Evolutionary conservation across 2,113 vertebrate species (phyloP), one percentile per base, ranked within the genome.

Genomic region (Silurus glanis): DNA sequence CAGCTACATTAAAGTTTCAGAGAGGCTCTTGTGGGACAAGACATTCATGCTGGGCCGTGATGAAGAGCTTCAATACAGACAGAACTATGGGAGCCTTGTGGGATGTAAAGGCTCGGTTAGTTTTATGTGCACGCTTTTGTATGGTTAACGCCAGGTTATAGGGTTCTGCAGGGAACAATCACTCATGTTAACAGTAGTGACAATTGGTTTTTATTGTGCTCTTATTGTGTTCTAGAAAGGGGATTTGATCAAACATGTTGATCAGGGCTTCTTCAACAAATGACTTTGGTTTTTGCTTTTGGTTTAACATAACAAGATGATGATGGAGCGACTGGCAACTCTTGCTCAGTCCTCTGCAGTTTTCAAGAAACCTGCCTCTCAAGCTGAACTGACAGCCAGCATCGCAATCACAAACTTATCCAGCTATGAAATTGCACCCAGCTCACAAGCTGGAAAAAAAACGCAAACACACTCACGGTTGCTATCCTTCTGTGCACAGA

Each of bases 391-490:
- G 88, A 72, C 85, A 83, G 83, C 72, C 16, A 12, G 55, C 56
- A 37, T 83, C 61, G 72, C 83, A 85, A 89, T 89, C 88, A 89
- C 79, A 12, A 47, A 84, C 86, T 83, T 84, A 87, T 23, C 83
- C 88, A 83, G 83, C 80, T 87, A 80, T 85, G 86, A 87, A 89
- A 89, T 85, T 87, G 64, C 62, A 28, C 45, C 80, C 75, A 82
- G 78, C 28, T 66, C 49, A 19, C 61, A 55, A 82, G 64, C 85
- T 53, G 28, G 23, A 71, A 84, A 45, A 10, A 71, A 84, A 45
- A 10, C 0, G 16, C 82, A 71, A 64, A 80, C 82, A 37, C 66
- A 82, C 28, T 67, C 62, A 53, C 28, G 14, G n/a, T 76, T 37
- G 61, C 58, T 64, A 67, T 74, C 17, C 8, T 66, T 71, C 58